Conservation (phyloP, 2,888 invertebrate species). For the Spicauda simplicius region DNA sequence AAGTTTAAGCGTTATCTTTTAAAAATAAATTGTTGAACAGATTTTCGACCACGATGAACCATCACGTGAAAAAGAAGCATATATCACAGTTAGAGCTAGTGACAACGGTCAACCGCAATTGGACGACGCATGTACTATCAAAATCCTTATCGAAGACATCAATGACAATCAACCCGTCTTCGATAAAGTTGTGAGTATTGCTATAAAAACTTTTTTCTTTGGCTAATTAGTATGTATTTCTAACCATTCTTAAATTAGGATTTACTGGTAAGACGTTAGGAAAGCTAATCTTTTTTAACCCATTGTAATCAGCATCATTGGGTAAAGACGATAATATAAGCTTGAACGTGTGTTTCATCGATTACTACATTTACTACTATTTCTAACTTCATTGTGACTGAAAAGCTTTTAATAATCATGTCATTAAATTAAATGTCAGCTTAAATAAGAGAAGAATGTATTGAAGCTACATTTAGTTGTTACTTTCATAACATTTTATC, state of each 20-base stretch:
- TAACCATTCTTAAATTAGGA: background rate
- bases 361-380: background rate
- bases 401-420: background rate
- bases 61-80: slow-evolving; percentile 91
- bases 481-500: slow-evolving; percentile 30
- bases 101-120: slow-evolving; percentile 96
- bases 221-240: slow-evolving; percentile 4
- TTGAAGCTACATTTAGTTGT: slow-evolving; percentile 22
- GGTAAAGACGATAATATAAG: background rate
- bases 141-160: slow-evolving; percentile 94
- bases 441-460: background rate
- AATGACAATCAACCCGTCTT: slow-evolving; percentile 95
- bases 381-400: background rate
- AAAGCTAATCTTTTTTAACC: background rate
- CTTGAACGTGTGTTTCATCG: background rate
- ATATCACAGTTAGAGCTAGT: slow-evolving; percentile 95
- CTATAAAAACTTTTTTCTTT: background rate
- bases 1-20: background rate
- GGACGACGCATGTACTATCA: slow-evolving; percentile 97
- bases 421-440: background rate
- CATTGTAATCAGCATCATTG: background rate
- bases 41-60: slow-evolving; percentile 96
- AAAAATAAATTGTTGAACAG: slow-evolving; percentile 60
- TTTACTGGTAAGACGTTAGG: background rate
- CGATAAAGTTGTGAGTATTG: slow-evolving; percentile 89